phyloP scores from a whole-genome alignment of 2,888 invertebrate genomes.

The Deroplatys truncata region DNA sequence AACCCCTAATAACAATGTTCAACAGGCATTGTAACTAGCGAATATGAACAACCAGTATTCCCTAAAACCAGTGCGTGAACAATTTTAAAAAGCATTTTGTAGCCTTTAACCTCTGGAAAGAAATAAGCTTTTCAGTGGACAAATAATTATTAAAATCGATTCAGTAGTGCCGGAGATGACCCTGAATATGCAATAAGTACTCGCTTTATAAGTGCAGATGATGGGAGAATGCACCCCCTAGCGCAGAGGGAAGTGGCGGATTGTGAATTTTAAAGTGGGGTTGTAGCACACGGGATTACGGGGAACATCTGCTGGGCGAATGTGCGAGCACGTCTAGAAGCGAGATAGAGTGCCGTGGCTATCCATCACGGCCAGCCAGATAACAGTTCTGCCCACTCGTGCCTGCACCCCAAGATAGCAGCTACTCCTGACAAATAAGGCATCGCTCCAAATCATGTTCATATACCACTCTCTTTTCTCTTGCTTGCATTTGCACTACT shows the following conservation, averaged over 20 bases:
- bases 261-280: background rate
- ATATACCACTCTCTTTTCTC: background rate
- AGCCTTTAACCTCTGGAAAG: too few relatives aligned
- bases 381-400: background rate
- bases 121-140: too few relatives aligned
- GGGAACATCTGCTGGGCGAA: constrained; percentile 12
- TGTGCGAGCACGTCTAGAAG: constrained; percentile 15
- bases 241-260: background rate
- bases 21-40: too few relatives aligned
- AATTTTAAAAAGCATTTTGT: too few relatives aligned
- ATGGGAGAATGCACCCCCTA: background rate
- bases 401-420: background rate
- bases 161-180: too few relatives aligned
- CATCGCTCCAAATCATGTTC: background rate
- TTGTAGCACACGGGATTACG: background rate
- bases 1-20: too few relatives aligned
- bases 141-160: too few relatives aligned
- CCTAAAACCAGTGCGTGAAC: too few relatives aligned
- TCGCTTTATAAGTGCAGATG: too few relatives aligned
- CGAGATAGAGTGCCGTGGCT: constrained; percentile 9
- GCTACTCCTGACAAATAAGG: background rate
- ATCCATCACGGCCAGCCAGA: constrained; percentile 13
- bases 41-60: too few relatives aligned
- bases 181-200: too few relatives aligned
- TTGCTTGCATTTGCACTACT: background rate